phyloP scores from a whole-genome alignment of 2,888 invertebrate genomes.

The Orthosia gothica region DNA sequence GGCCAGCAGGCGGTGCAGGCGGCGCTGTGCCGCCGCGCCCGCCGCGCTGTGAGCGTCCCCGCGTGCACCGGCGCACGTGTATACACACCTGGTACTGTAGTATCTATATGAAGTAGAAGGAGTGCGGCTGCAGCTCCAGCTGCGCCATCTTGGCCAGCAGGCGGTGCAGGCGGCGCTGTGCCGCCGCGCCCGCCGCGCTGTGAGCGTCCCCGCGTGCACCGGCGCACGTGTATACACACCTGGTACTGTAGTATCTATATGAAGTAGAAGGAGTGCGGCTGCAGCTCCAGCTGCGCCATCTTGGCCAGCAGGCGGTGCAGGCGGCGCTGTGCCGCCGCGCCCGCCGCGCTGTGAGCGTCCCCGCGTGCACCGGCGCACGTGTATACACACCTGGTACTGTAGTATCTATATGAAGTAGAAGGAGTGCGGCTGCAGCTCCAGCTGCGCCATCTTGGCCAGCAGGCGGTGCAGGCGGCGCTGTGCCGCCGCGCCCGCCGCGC shows the following conservation, averaged over 20 bases:
- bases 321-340: constrained; percentile 93
- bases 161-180: constrained; percentile 96
- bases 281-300: constrained; percentile 98
- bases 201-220: constrained; percentile 52
- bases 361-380: constrained; percentile 58
- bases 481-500: constrained; percentile 80
- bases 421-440: constrained; percentile 93
- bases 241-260: constrained; percentile 70
- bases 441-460: constrained; percentile 99
- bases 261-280: constrained; percentile 87
- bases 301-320: constrained; percentile 98
- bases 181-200: constrained; percentile 79
- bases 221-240: constrained; percentile 49
- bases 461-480: constrained; percentile 97
- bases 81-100: too few species aligned
- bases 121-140: constrained; percentile 93
- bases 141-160: constrained; percentile 99
- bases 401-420: constrained; percentile 84
- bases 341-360: constrained; percentile 48
- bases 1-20: constrained; percentile 98
- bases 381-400: background rate
- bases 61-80: constrained; percentile 56
- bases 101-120: constrained; percentile 85
- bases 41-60: constrained; percentile 50
- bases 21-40: constrained; percentile 92